A percentile compares a stretch with the other conserved stretches of the same genome.
Conservation (phyloP, 2,797 vertebrate genomes). For the Poecilia picta region DNA sequence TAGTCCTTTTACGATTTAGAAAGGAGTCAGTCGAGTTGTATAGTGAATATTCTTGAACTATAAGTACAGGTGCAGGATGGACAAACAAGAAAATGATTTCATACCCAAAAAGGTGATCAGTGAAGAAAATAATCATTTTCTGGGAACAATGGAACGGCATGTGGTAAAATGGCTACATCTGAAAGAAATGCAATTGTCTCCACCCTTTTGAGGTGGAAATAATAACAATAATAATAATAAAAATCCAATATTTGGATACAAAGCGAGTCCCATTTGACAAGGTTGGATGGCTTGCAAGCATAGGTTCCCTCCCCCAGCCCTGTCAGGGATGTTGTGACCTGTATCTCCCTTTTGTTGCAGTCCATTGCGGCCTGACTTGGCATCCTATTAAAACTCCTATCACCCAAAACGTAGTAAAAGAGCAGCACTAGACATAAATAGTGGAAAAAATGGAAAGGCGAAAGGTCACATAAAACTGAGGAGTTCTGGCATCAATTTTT, state of each 20-base stretch:
- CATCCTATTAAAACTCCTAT: conserved; percentile 52
- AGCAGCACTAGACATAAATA: conserved; percentile 35
- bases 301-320: conserved; percentile 1
- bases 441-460: conserved; percentile 50
- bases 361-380: conserved; percentile 37
- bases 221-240: conserved; percentile 45
- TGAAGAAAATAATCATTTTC: conserved; percentile 20
- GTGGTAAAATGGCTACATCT: conserved; percentile 12
- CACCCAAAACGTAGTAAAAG: background rate
- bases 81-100: background rate
- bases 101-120: conserved; percentile 28
- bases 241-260: conserved; percentile 41
- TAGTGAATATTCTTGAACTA: background rate
- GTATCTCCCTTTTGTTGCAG: conserved; percentile 26
- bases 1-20: background rate
- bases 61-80: background rate
- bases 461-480: conserved; percentile 45
- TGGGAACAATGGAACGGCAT: conserved; percentile 12
- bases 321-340: conserved; percentile 46
- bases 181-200: conserved; percentile 35
- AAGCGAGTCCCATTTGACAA: conserved; percentile 47
- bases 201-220: conserved; percentile 39
- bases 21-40: background rate
- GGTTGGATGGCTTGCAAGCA: conserved; percentile 38
- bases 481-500: conserved; percentile 50